Evolutionary conservation across 1,140 invertebrate genomes (phyloP), one percentile per base, ranked within the genome.

Genomic region (Zaprionus davidi): DNA sequence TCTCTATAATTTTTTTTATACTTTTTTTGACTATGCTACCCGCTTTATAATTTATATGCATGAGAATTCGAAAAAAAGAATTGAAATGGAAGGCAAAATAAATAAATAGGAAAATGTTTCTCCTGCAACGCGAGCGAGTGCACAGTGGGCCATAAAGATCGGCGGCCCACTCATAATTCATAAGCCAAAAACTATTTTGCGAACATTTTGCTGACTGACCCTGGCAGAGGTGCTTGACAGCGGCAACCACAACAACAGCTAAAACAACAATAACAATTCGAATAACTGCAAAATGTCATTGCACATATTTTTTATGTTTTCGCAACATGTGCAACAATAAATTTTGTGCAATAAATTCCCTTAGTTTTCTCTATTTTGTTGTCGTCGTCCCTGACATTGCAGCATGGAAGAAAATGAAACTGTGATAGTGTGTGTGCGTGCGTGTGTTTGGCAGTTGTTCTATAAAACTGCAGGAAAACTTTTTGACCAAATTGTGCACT

Each of bases 201-300:
- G 41, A 76, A 69, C 78, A 46, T 60, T 56, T 41, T 60, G 22
- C 26, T 17, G 26, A 36, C 55, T 81, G 83, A 88, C 83, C 83
- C 84, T 87, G 83, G 69, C 31, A 55, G 78, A 84, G 83, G 83
- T 88, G 81, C 84, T 87, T 87, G 83, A 84, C 83, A 78, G 83
- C 69, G 74, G 34, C 65, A 59, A 59, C 49, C 41, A 76, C 62
- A 81, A 53, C 34, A 31, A 60, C 20, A 31, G 46, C 28, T 44
- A 49, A 49, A 75, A 46, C 36, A 70, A 51, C 41, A 53, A 70
- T 49, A 41, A 71, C 58, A 64, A 44, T 71, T 75, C 15, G 26
- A 68, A 58, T 71, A 49, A 51, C 62, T 74, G 72, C 72, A 70
- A 57, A 64, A 59, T 75, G 67, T 71, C 72, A 58, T 55, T 65